These are phyloP conservation scores for Phyllopteryx taeniolatus DNA, from an alignment of 2,113 vertebrate genomes.

Conservation along the genomic window DNA sequence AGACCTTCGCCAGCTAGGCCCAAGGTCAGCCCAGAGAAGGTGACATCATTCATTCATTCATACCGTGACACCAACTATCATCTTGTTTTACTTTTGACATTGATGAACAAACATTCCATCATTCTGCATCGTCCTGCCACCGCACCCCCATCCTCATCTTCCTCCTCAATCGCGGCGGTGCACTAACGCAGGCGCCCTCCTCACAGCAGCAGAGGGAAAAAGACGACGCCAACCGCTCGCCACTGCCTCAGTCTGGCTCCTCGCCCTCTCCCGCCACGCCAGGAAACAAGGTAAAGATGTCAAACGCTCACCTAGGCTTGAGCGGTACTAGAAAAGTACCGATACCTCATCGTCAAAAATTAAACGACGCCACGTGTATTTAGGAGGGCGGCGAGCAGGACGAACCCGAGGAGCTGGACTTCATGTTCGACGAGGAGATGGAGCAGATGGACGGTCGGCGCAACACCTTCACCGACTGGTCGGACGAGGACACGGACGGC, in stretches of 20 bases:
- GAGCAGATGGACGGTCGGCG: slow-evolving; percentile 94
- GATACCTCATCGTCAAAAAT: no score
- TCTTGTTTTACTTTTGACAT: neutral
- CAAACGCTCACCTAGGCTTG: no score
- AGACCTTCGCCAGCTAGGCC: slow-evolving; percentile 86
- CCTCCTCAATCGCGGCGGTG: slow-evolving; percentile 1
- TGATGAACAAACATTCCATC: neutral
- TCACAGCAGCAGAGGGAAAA: slow-evolving; percentile 76
- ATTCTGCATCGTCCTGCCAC: neutral
- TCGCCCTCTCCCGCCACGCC: slow-evolving; percentile 32
- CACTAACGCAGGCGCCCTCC: slow-evolving; percentile 52
- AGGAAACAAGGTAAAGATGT: slow-evolving; percentile 45
- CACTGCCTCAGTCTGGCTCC: slow-evolving; percentile 52
- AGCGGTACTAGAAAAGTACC: no score
- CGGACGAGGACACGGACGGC: slow-evolving; percentile 92
- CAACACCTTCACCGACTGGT: slow-evolving; percentile 98
- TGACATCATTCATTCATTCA: slow-evolving; percentile 2
- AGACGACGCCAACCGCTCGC: slow-evolving; percentile 53
- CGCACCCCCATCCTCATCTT: neutral
- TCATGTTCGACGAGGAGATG: slow-evolving; percentile 98
- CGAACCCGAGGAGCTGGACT: slow-evolving; percentile 95
- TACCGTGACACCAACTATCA: neutral
- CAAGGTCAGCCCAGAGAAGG: slow-evolving; percentile 73
- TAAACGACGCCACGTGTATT: no score
- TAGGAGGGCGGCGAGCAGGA: slow-evolving; percentile 80